These are phyloP conservation scores for Xerus rutilus DNA, from an alignment of 2,797 vertebrate genomes.

Conservation along the genomic window DNA sequence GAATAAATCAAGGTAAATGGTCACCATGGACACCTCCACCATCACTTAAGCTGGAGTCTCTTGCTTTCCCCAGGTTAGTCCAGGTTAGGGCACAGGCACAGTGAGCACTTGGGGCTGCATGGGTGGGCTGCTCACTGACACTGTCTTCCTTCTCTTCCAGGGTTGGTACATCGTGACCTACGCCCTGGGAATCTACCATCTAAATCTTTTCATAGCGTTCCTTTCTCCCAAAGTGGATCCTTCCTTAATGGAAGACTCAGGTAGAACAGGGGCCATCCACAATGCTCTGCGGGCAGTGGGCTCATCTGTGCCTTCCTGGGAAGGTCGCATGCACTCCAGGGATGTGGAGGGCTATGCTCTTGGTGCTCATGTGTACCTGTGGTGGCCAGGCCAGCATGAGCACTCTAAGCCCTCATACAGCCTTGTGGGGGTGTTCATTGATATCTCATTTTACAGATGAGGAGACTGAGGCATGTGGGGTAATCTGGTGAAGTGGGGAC, in stretches of 20 bases:
- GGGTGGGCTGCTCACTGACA: neutral
- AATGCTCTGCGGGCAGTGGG: neutral
- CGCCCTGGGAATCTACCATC: slow-evolving; percentile 99
- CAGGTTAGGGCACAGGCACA: neutral
- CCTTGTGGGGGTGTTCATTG: neutral
- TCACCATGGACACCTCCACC: rapidly evolving
- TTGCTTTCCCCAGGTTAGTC: neutral
- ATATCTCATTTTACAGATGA: neutral
- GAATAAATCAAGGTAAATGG: neutral
- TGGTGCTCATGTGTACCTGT: rapidly evolving
- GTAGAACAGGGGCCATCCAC: slow-evolving; percentile 81
- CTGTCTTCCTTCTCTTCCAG: slow-evolving; percentile 86
- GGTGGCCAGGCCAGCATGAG: neutral
- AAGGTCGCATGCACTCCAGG: neutral
- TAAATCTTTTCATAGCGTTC: slow-evolving; percentile 99
- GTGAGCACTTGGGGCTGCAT: rapidly evolving
- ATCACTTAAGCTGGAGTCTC: neutral
- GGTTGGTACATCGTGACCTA: slow-evolving; percentile 99
- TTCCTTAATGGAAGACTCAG: slow-evolving; percentile 98
- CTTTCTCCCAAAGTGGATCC: slow-evolving; percentile 99
- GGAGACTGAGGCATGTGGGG: neutral
- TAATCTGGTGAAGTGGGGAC: neutral
- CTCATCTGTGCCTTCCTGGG: neutral
- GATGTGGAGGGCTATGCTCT: neutral
- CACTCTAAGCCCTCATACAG: neutral